phyloP scores from a whole-genome alignment of 1,140 invertebrate genomes.

The Macrocentrus cingulum region DNA sequence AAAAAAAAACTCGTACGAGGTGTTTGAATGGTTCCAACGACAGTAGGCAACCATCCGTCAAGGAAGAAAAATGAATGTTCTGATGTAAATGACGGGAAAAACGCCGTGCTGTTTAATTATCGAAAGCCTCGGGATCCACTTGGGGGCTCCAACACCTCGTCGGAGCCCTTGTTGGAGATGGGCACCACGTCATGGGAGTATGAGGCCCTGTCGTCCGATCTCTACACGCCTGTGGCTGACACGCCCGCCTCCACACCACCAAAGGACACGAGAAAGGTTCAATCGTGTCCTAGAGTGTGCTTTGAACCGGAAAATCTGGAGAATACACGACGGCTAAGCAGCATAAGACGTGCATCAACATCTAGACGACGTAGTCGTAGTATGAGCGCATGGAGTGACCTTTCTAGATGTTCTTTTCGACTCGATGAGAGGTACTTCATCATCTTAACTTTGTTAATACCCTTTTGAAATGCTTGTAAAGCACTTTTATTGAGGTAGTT shows the following conservation, averaged over 20 bases:
- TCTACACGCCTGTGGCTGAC: slow-evolving; percentile 43
- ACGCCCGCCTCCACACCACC: slow-evolving; percentile 53
- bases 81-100: slow-evolving; percentile 20
- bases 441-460: no score
- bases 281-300: slow-evolving; percentile 64
- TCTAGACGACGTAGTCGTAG: slow-evolving; percentile 66
- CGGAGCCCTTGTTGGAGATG: slow-evolving; percentile 51
- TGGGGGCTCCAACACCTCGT: slow-evolving; percentile 44
- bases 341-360: slow-evolving; percentile 52
- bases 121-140: slow-evolving; percentile 39
- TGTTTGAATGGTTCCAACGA: slow-evolving; percentile 4
- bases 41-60: not conserved
- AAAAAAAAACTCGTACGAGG: no score
- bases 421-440: slow-evolving; percentile 82
- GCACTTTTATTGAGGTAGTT: no score
- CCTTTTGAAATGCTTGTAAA: no score
- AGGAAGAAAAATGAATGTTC: slow-evolving; percentile 3
- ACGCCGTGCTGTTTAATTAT: slow-evolving; percentile 28
- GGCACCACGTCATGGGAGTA: slow-evolving; percentile 59
- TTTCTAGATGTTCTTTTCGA: slow-evolving; percentile 76
- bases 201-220: slow-evolving; percentile 61
- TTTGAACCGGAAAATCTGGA: slow-evolving; percentile 69
- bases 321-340: slow-evolving; percentile 63
- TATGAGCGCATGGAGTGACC: slow-evolving; percentile 83
- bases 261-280: slow-evolving; percentile 39